Base-by-base conservation (phyloP, 30 jellyfish, hydroid and myxozoan genomes). In the Pseudorhiza aurosa region DNA sequence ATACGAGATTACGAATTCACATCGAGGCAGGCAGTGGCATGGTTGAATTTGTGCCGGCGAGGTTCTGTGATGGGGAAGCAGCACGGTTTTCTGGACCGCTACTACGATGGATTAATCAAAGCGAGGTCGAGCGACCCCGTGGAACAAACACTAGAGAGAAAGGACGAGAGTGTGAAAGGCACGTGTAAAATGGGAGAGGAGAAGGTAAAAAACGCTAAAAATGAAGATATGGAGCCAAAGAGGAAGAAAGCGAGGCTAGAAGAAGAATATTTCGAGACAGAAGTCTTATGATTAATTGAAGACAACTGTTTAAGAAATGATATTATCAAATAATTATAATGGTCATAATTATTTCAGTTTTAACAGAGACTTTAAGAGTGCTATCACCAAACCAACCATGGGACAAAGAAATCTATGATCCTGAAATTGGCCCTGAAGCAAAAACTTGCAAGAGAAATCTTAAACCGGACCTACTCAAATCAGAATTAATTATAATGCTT, bases 21-120 rank as follows among this genome's bases (percentile, higher is more conserved):
- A 32, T 69, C 98, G 60, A 74, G 98, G 58, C 81, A 89, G 43
- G 95, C 89, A 31, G 88, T 96, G 19, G 98, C 91, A 11, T 91
- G 98, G 98, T 42, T 91, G 47, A 91, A 91, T 45, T 31, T 91
- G 67, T 83, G 96, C 55, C 91, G 98, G 32, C 88, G 98, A 31
- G 96, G 96, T 31, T 83, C 98, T 0, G 68, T 91, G 24, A 91
- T 91, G 98, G 98, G 98, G 15, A 75, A 88, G 31, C 98, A 91
- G 56, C 98, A 91, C 50, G 82, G 57, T 29, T 91, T 84, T 65
- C 56, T 91, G 43, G 98, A 91, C 47, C 46, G 51, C 7, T 84
- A 37, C 51, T 69, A 77, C 43, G 68, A 71, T 31, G 60, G 57
- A 6, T 44, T 83, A 35, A 7, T 12, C 2, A 18, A 39, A 22